Percentiles rank a stretch among this genome's conserved stretches.
Conservation (phyloP, 2,113 vertebrate species). For the Rhea americana region DNA sequence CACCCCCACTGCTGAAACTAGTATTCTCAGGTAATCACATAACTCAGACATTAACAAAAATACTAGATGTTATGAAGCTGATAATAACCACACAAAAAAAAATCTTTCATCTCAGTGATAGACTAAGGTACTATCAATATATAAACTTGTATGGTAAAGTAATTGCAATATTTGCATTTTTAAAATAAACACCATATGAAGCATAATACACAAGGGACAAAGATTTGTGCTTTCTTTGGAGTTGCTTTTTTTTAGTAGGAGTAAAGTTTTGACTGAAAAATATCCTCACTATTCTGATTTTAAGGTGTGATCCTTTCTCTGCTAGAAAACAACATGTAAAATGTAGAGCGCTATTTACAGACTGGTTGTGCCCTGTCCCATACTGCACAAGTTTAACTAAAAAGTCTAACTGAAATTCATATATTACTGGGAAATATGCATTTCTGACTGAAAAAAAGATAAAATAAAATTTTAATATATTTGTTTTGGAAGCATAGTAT, state of each 20-base stretch:
- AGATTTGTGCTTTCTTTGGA: not conserved
- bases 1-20: not conserved
- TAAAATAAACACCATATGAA: not conserved
- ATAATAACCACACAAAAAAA: not conserved
- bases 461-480: not conserved
- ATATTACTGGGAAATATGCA: not conserved
- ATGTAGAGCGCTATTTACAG: not conserved
- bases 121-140: not conserved
- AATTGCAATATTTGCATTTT: conserved; percentile 10
- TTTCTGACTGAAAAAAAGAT: not conserved
- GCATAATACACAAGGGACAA: not conserved
- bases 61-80: not conserved
- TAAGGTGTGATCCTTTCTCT: not conserved
- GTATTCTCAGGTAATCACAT: not conserved
- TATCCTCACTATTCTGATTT: not conserved
- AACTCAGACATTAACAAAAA: not conserved
- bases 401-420: not conserved
- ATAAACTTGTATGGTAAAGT: not conserved
- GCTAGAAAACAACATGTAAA: not conserved
- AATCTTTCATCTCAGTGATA: not conserved
- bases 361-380: not conserved
- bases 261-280: not conserved
- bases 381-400: not conserved
- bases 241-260: not conserved
- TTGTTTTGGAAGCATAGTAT: not conserved